phyloP scores from a whole-genome alignment of 2,797 vertebrate species.

The Hapalemur alaotrensis region DNA sequence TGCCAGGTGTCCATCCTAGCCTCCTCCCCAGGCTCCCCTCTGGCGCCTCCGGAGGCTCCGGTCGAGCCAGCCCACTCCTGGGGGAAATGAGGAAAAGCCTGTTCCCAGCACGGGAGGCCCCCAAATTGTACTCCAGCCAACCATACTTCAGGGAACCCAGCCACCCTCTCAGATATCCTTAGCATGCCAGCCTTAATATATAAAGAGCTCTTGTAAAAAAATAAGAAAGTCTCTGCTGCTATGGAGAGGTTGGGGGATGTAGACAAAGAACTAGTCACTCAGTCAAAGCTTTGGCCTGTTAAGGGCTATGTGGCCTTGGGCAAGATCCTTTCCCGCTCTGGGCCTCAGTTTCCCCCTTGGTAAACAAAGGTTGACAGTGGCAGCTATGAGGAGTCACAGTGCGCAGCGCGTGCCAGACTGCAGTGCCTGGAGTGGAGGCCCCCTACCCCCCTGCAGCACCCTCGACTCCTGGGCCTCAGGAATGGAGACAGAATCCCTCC shows the following conservation, averaged over 20 bases:
- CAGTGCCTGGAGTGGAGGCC: background rate
- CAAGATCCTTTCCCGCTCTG: background rate
- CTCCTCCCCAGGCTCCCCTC: background rate
- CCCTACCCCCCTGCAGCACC: background rate
- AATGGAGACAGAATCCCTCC: conserved; percentile 72
- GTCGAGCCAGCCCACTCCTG: background rate
- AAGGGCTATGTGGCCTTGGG: background rate
- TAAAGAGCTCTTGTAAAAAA: background rate
- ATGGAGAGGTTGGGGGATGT: fast-evolving
- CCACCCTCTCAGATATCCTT: background rate
- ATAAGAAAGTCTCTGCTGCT: background rate
- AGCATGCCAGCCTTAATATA: background rate
- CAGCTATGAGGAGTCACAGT: background rate
- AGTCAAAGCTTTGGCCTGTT: fast-evolving
- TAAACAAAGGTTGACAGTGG: background rate
- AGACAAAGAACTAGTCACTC: background rate
- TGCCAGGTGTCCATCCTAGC: background rate
- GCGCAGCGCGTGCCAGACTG: background rate
- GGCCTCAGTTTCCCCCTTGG: background rate
- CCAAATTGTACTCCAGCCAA: no score
- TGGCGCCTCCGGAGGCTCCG: background rate
- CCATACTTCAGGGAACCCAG: fast-evolving
- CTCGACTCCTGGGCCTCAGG: background rate
- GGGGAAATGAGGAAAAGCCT: background rate
- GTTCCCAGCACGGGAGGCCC: background rate